phyloP scores from a whole-genome alignment of 53 echinoderm and acorn worm species.

The Temnopleurus reevesii region DNA sequence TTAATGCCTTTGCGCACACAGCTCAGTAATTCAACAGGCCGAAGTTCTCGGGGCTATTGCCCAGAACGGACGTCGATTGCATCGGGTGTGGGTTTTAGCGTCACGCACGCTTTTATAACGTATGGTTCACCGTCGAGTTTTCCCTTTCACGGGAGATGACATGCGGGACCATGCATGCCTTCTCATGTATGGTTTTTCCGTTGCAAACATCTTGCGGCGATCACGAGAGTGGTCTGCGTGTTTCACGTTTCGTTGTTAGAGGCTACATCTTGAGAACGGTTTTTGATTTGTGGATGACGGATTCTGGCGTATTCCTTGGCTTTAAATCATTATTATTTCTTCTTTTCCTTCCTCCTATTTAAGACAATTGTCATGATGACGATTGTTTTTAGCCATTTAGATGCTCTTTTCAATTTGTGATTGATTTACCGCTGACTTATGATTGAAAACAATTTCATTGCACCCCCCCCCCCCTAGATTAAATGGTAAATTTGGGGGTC shows the following conservation, averaged over 20 bases:
- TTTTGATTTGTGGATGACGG: background rate
- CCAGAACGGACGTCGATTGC: slow-evolving; percentile 25
- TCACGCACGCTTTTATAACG: slow-evolving; percentile 24
- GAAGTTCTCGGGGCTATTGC: background rate
- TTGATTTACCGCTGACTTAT: too few species aligned
- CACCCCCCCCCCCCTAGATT: too few species aligned
- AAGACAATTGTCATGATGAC: too few species aligned
- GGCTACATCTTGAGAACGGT: background rate
- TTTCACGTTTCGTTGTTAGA: slow-evolving; percentile 41
- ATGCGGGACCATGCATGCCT: slow-evolving; percentile 25
- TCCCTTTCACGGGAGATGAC: background rate
- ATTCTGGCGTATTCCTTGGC: background rate
- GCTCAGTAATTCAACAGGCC: slow-evolving; percentile 20
- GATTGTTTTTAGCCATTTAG: too few species aligned
- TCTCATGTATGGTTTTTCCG: slow-evolving; percentile 1
- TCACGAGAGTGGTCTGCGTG: slow-evolving; percentile 13
- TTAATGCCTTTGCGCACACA: slow-evolving; percentile 24
- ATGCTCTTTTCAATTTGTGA: too few species aligned
- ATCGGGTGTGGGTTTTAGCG: slow-evolving; percentile 11
- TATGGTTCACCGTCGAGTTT: slow-evolving; percentile 3
- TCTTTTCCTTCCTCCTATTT: background rate
- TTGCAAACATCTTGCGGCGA: slow-evolving; percentile 28
- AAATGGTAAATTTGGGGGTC: too few species aligned
- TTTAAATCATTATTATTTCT: background rate
- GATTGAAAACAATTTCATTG: too few species aligned